Percentiles rank a stretch among this genome's conserved stretches.
Conservation (phyloP, 2,888 invertebrate genomes). For the Napeogenes sylphis region DNA sequence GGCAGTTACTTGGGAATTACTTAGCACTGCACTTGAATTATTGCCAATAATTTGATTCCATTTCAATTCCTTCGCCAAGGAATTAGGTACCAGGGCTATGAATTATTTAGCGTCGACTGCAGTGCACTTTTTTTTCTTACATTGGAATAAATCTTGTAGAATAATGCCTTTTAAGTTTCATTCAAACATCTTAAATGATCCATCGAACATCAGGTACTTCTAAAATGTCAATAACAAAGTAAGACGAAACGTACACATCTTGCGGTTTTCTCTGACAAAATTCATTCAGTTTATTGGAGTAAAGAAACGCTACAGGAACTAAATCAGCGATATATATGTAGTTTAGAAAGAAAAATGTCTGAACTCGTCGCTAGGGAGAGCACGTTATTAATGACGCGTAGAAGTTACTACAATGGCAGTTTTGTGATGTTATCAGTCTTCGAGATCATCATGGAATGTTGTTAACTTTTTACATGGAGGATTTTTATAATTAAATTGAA, state of each 20-base stretch:
- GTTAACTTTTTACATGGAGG: background rate
- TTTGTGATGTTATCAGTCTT: conserved; percentile 1
- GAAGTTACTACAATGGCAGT: background rate
- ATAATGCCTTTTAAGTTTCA: background rate
- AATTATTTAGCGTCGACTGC: conserved; percentile 17
- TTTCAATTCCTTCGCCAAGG: conserved; percentile 23
- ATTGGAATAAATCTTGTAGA: background rate
- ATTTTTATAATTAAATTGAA: no score
- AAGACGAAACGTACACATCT: conserved; percentile 9
- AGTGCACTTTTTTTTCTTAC: conserved; percentile 7
- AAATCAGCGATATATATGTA: conserved; percentile 18
- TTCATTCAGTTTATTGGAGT: conserved; percentile 11
- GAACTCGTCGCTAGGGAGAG: conserved; percentile 17
- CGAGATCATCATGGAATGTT: background rate
- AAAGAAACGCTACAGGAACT: conserved; percentile 10
- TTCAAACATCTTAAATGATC: background rate
- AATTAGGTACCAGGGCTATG: conserved; percentile 14
- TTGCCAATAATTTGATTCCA: conserved; percentile 30
- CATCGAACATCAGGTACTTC: no score
- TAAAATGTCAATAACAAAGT: conserved; percentile 5
- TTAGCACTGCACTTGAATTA: conserved; percentile 30
- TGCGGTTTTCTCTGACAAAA: conserved; percentile 14
- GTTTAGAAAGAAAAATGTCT: conserved; percentile 20
- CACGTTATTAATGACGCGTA: conserved; percentile 18
- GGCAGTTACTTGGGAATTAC: conserved; percentile 19